These are phyloP conservation scores for Dryomyza anilis DNA, from an alignment of 2,888 invertebrate species.

Conservation along the genomic window DNA sequence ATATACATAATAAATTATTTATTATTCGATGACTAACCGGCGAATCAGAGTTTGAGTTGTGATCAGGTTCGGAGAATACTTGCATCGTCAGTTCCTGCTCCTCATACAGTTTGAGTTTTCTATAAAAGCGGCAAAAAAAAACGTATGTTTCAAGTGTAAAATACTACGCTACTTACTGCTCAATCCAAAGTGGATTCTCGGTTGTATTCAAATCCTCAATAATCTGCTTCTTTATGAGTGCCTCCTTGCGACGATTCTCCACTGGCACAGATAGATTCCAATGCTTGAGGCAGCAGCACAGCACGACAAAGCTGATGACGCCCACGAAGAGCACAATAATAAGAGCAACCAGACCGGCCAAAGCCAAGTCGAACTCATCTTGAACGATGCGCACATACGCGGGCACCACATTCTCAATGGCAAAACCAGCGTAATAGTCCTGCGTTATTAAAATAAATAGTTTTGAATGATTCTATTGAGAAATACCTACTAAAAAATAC, in stretches of 20 bases:
- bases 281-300: constrained; percentile 86
- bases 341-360: constrained; percentile 84
- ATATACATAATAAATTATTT: too few relatives aligned
- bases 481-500: not conserved
- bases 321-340: constrained; percentile 85
- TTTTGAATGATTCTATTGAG: not conserved
- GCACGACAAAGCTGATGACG: constrained; percentile 82
- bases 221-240: constrained; percentile 80
- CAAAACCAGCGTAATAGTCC: constrained; percentile 72
- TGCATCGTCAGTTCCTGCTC: constrained; percentile 94
- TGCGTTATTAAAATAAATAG: constrained; percentile 26
- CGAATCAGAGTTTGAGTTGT: constrained; percentile 57
- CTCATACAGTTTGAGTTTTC: constrained; percentile 85
- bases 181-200: constrained; percentile 91
- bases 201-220: constrained; percentile 87
- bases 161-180: constrained; percentile 70
- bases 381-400: constrained; percentile 70
- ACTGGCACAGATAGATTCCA: constrained; percentile 85
- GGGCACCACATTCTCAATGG: constrained; percentile 76
- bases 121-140: constrained; percentile 48
- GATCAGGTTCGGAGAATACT: constrained; percentile 80
- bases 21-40: constrained; percentile 42
- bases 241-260: constrained; percentile 81
- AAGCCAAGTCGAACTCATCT: constrained; percentile 83
- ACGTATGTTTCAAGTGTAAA: not conserved